Conservation (phyloP, 2,888 invertebrate genomes). For the Neoascia interrupta region DNA sequence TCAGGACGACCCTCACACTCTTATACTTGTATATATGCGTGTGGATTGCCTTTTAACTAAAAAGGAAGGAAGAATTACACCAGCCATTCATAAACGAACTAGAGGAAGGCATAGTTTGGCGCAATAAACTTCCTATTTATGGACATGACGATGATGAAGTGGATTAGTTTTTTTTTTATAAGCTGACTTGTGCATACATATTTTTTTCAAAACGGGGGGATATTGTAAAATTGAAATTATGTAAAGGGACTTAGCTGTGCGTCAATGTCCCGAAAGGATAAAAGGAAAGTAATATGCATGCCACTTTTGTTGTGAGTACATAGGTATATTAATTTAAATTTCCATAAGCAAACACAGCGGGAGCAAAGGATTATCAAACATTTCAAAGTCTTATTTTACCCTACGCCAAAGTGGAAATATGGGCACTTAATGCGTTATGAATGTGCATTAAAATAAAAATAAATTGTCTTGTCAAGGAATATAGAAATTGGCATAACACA, state of each 20-base stretch:
- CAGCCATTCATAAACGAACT: too few relatives aligned
- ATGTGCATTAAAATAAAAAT: too few relatives aligned
- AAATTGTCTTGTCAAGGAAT: too few relatives aligned
- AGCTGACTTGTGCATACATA: conserved; percentile 60
- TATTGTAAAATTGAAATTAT: conserved; percentile 42
- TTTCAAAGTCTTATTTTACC: background rate
- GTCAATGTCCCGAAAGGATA: conserved; percentile 43
- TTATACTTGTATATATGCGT: conserved; percentile 14
- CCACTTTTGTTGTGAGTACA: conserved; percentile 20
- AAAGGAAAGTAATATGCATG: conserved; percentile 43
- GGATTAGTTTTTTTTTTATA: conserved; percentile 64
- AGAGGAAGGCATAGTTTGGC: conserved; percentile 38
- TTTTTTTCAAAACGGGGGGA: conserved; percentile 8
- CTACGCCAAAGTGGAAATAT: too few relatives aligned
- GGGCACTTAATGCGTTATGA: too few relatives aligned
- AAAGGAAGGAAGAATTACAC: too few relatives aligned
- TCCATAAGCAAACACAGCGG: conserved; percentile 55
- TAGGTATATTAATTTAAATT: conserved; percentile 46
- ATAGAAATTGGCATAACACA: too few relatives aligned
- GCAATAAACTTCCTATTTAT: conserved; percentile 53
- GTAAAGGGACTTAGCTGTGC: conserved; percentile 16
- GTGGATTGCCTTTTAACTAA: too few relatives aligned
- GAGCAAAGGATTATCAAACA: conserved; percentile 38
- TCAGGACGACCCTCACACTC: conserved; percentile 31
- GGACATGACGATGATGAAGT: conserved; percentile 59